Evolutionary conservation across 2,888 invertebrate genomes (phyloP).

Genomic region (Patella ulyssiponensis): DNA sequence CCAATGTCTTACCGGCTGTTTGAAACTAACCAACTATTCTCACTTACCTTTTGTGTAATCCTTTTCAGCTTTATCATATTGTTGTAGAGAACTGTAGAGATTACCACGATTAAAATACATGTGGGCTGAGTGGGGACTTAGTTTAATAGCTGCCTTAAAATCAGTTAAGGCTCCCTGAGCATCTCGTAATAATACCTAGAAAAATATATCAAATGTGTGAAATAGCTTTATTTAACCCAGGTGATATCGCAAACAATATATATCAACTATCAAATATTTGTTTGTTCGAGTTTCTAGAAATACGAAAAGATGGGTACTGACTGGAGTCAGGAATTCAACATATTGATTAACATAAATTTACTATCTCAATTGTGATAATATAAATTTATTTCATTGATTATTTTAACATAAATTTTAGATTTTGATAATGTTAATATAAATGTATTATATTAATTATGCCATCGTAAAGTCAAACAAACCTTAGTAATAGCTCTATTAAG

Average conservation of each 20-base stretch:
- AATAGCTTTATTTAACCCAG: no score
- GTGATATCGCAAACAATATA: no score
- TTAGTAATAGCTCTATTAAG: slow-evolving; percentile 71
- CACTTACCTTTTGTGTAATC: slow-evolving; percentile 67
- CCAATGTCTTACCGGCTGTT: no score
- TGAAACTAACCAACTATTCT: no score
- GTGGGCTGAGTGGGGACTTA: slow-evolving; percentile 70
- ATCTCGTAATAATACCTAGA: slow-evolving; percentile 68
- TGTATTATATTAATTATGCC: not conserved
- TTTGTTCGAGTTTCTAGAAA: no score
- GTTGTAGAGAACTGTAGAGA: slow-evolving; percentile 65
- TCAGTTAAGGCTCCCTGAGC: slow-evolving; percentile 67
- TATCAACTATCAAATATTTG: not conserved
- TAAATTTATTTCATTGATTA: no score
- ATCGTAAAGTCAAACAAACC: slow-evolving; percentile 44
- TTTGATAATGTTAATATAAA: no score
- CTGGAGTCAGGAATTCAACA: no score
- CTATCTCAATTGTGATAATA: no score
- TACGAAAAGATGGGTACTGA: no score
- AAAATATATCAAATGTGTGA: slow-evolving; percentile 5
- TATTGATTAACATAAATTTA: no score
- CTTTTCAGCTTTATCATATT: slow-evolving; percentile 65
- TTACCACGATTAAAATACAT: slow-evolving; percentile 71
- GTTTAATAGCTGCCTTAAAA: slow-evolving; percentile 63
- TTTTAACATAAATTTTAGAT: no score